A percentile compares a stretch with the other conserved stretches of the same genome.
These are phyloP conservation scores for Procavia capensis DNA, from an alignment of 2,113 vertebrate genomes.

Conservation along the genomic window DNA sequence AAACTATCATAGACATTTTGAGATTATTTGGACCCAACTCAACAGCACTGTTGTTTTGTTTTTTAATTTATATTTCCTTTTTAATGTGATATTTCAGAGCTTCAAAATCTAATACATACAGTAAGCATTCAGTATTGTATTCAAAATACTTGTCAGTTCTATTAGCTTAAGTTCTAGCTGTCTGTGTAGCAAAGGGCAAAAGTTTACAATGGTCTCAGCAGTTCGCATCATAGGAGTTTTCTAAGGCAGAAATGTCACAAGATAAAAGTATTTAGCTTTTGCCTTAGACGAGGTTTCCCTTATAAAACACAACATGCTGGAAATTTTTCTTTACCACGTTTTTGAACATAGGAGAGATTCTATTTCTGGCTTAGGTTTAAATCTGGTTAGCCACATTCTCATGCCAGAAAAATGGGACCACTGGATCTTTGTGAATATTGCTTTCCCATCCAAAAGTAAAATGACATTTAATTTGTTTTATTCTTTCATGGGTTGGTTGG, in stretches of 20 bases:
- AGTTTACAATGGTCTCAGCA: not conserved
- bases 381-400: not conserved
- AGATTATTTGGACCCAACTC: no score
- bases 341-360: not conserved
- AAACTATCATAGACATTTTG: not conserved
- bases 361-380: not conserved
- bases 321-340: not conserved
- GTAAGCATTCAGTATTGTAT: not conserved
- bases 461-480: not conserved
- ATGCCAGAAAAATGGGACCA: not conserved
- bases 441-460: slow-evolving; percentile 52
- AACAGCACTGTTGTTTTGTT: no score
- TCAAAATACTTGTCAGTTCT: not conserved
- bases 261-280: not conserved
- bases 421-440: not conserved
- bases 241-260: not conserved
- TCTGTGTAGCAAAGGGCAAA: not conserved
- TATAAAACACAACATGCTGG: not conserved
- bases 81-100: not conserved
- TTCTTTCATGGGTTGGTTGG: not conserved
- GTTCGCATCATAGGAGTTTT: not conserved
- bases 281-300: not conserved
- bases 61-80: not conserved
- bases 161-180: not conserved
- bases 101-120: not conserved